phyloP scores from a whole-genome alignment of 1,140 invertebrate species.

The Euborellia annulipes region DNA sequence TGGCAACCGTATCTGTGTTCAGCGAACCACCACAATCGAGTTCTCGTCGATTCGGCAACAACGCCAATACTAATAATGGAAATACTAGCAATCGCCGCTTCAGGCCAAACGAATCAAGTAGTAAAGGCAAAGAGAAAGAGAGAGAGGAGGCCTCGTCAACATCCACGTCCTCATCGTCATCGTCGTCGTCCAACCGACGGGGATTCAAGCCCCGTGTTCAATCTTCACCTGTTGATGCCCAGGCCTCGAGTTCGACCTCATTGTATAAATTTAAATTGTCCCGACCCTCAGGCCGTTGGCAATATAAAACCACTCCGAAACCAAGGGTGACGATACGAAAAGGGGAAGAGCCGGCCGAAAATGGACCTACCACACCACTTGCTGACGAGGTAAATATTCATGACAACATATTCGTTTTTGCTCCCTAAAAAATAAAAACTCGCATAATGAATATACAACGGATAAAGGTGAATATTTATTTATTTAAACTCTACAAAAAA shows the following conservation, averaged over 20 bases:
- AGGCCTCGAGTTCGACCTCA: slow-evolving; percentile 30
- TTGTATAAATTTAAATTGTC: slow-evolving; percentile 60
- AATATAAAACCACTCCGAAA: slow-evolving; percentile 74
- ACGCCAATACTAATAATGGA: background rate
- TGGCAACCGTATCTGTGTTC: slow-evolving; percentile 43
- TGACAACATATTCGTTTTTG: too few relatives aligned
- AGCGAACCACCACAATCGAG: slow-evolving; percentile 31
- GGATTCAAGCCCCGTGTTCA: slow-evolving; percentile 42
- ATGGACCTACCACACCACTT: too few relatives aligned
- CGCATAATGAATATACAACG: too few relatives aligned
- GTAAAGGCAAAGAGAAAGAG: slow-evolving; percentile 18
- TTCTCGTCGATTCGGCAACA: slow-evolving; percentile 25
- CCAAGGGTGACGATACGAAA: slow-evolving; percentile 66
- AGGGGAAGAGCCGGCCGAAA: slow-evolving; percentile 28
- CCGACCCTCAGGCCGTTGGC: slow-evolving; percentile 62
- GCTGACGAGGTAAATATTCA: too few relatives aligned
- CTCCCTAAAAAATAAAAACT: too few relatives aligned
- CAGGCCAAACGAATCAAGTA: slow-evolving; percentile 1
- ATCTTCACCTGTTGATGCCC: slow-evolving; percentile 2
- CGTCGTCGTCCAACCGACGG: slow-evolving; percentile 24
- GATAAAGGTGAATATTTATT: too few relatives aligned
- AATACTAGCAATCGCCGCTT: slow-evolving; percentile 3
- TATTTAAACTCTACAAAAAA: too few relatives aligned
- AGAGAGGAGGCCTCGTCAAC: slow-evolving; percentile 26
- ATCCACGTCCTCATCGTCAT: slow-evolving; percentile 18